Evolutionary conservation across 2,113 vertebrate genomes (phyloP).

Genomic region (Pygoscelis antarcticus): DNA sequence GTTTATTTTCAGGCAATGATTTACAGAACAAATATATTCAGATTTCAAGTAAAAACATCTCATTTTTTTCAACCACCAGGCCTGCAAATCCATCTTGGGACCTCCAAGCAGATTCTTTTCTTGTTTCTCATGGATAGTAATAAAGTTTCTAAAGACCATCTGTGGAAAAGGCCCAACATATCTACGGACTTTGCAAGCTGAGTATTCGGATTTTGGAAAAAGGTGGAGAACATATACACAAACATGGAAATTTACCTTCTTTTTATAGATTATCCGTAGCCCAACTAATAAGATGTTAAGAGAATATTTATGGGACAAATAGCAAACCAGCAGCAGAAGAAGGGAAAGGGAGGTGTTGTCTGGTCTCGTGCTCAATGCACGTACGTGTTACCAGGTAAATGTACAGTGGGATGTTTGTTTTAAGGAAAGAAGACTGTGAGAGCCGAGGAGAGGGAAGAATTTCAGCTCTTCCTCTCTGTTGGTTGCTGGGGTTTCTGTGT

Average conservation of each 20-base stretch:
- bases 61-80: neutral
- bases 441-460: neutral
- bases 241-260: neutral
- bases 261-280: neutral
- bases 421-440: neutral
- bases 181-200: neutral
- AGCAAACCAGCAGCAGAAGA: neutral
- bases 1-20: slow-evolving; percentile 43
- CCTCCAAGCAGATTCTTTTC: slow-evolving; percentile 37
- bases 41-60: slow-evolving; percentile 15
- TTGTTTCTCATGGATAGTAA: slow-evolving; percentile 33
- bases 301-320: neutral
- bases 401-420: neutral
- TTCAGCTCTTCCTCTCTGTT: neutral
- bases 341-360: neutral
- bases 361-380: accelerated
- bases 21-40: slow-evolving; percentile 45
- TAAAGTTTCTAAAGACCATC: slow-evolving; percentile 40
- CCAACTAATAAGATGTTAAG: neutral
- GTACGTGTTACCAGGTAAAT: neutral
- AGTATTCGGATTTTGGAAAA: neutral
- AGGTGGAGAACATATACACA: neutral
- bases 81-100: slow-evolving; percentile 46
- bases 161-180: neutral
- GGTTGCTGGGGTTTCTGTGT: neutral